These are phyloP conservation scores for Cyclura pinguis DNA, from an alignment of 2,797 vertebrate species.

Conservation along the genomic window DNA sequence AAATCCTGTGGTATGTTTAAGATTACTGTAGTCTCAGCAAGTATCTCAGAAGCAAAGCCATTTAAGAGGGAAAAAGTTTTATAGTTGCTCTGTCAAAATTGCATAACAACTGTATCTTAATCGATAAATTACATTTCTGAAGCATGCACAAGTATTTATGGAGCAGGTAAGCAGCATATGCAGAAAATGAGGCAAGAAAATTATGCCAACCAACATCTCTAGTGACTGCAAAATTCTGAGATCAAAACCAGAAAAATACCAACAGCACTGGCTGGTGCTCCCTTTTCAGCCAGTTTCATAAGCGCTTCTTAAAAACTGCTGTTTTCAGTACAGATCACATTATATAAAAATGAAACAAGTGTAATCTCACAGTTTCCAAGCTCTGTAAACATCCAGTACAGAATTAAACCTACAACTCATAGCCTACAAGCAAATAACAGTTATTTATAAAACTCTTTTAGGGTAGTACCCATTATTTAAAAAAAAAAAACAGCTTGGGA, in stretches of 20 bases:
- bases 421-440: not conserved
- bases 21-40: constrained; percentile 2
- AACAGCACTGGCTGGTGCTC: not conserved
- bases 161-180: fast-evolving
- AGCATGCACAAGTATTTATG: not conserved
- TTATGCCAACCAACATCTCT: not conserved
- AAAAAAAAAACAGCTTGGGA: constrained; percentile 31
- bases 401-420: not conserved
- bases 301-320: not conserved
- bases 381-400: not conserved
- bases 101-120: constrained; percentile 22
- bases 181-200: not conserved
- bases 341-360: constrained; percentile 35
- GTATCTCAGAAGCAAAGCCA: not conserved
- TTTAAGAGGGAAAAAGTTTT: constrained; percentile 53
- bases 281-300: constrained; percentile 6
- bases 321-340: constrained; percentile 31
- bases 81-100: constrained; percentile 34
- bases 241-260: not conserved
- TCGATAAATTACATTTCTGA: not conserved
- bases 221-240: not conserved
- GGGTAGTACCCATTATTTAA: not conserved
- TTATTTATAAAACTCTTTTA: constrained; percentile 56
- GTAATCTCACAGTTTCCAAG: constrained; percentile 17
- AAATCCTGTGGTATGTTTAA: not conserved